Base-by-base conservation (phyloP, 2,888 invertebrate species). In the Tetrapedia diversipes region DNA sequence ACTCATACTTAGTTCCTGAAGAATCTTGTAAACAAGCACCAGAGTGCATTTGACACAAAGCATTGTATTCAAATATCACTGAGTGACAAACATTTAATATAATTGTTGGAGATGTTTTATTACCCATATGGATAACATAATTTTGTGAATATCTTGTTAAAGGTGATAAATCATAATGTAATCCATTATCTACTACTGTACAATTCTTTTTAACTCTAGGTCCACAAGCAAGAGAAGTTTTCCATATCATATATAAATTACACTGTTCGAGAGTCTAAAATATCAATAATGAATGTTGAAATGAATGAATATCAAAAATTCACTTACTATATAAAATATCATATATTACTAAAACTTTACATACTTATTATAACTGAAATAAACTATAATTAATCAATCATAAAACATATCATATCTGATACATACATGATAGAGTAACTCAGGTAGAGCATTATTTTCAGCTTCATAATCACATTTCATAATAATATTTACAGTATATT, bases 51-150 rank as follows among this genome's bases (percentile, higher is more conserved):
- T 60, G 49, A 72, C 89, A 87, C 10, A 74, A n/a, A 1, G 73
- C 60, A 37, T 57, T 47, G 27, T 79, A 53, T 51, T 82, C 86
- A 77, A 83, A 88, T 63, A 91, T 86, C 19, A 90, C 65, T 11
- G 86, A 83, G 61, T 90, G 91, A 34, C 91, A 91, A 14, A 91
- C 84, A 78, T 91, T 91, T 16, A 91, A 70, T 70, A 90, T 86
- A 43, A 90, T 81, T n/a, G 66, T 70, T 1, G 63, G 22, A 4
- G 68, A 81, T 1, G 41, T 32, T 2, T 51, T 71, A 37, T 84
- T 71, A 66, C 76, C 77, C 4, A 80, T 65, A 11, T 14, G 64
- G 41, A 90, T 75, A 49, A 81, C 56, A 79, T 91, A 90, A 83
- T 91, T 91, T 7, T 86, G 81, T 0, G 88, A 84, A 63, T 73